Evolutionary conservation across 2,113 vertebrate species (phyloP), one percentile per base, ranked within the genome.

Genomic region (Leuciscus idus): DNA sequence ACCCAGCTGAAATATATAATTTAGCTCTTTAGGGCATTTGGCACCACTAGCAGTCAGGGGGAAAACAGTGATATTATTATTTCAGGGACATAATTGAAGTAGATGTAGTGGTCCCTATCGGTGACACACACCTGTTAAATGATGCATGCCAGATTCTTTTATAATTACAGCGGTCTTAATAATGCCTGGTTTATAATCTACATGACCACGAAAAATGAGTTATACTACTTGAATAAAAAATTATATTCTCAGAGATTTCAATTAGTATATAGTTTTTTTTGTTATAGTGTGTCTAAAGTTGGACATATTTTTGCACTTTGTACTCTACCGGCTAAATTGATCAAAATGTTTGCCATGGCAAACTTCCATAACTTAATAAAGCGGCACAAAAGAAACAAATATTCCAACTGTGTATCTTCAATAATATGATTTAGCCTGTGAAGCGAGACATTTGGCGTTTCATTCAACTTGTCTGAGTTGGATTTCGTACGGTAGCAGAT

Each of bases 401-500:
- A 26, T 79, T 39, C 3, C 50, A 61, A 4, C 21, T 79, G 77
- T n/a, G 77, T 12, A 4, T 81, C n/a, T 66, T 66, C 4, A 6
- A 8, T 48, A 48, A 46, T 26, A 7, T 66, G n/a, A 66, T 66
- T 59, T 39, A 19, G 23, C 57, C 78, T 28, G 57, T 46, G 59
- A 4, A 43, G 33, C 26, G 9, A 68, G 43, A 30, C 62, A 30
- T 82, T 82, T 21, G 79, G 17, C 4, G 1, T 68, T 33, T 52
- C 13, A 52, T 52, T 13, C 30, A 73, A 8, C 50, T 15, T 12
- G 21, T 80, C 21, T 80, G 33, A 80, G 30, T 33, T 76, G 81
- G n/a, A 84, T 86, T 79, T 86, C 78, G 82, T 36, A 73, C 8
- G 2, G 17, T 72, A 52, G 28, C 30, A 72, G 76, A 72, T 80